Evolutionary conservation across 2,888 invertebrate genomes (phyloP).

Genomic region (Drosophila paracracens): DNA sequence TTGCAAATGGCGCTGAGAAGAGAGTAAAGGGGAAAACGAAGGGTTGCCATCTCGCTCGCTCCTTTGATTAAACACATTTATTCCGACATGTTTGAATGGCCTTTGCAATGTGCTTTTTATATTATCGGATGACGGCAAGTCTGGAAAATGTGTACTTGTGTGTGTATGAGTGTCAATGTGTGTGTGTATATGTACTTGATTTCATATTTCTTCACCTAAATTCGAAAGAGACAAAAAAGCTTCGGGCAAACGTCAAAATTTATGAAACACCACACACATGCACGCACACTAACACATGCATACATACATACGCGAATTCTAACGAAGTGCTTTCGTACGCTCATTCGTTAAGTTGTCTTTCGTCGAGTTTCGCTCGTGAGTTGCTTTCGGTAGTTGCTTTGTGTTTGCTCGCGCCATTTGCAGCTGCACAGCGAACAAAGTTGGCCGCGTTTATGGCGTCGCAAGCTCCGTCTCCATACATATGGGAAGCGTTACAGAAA

Average conservation of each 20-base stretch:
- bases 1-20: constrained; percentile 65
- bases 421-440: constrained; percentile 78
- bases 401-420: constrained; percentile 79
- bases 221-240: constrained; percentile 63
- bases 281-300: constrained; percentile 14
- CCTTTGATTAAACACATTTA: constrained; percentile 48
- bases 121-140: constrained; percentile 70
- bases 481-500: constrained; percentile 51
- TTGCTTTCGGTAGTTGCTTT: constrained; percentile 64
- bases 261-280: constrained; percentile 59
- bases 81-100: constrained; percentile 64
- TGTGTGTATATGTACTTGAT: constrained; percentile 37
- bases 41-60: constrained; percentile 44
- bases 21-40: constrained; percentile 33
- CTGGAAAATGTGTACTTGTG: constrained; percentile 53
- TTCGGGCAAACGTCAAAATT: constrained; percentile 73
- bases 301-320: constrained; percentile 55
- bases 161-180: constrained; percentile 37
- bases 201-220: constrained; percentile 64
- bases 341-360: constrained; percentile 57
- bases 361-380: constrained; percentile 61
- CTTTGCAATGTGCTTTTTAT: constrained; percentile 70
- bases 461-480: constrained; percentile 22
- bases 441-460: constrained; percentile 73
- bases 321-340: constrained; percentile 64